Percentiles rank a stretch among this genome's conserved stretches.
Conservation (phyloP, 2,113 vertebrate genomes). For the Ardeotis arabs region DNA sequence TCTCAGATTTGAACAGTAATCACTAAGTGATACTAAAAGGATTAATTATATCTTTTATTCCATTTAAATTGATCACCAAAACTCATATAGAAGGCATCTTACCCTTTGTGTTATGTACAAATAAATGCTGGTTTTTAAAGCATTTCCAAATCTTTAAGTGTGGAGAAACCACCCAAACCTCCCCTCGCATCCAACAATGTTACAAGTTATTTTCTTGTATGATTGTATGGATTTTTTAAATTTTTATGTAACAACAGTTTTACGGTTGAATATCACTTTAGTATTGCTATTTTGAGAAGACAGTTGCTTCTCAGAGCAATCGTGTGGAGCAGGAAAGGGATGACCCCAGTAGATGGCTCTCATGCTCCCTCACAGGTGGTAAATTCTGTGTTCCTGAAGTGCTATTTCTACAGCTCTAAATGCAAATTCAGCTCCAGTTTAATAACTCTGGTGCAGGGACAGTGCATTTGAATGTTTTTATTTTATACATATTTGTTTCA, state of each 20-base stretch:
- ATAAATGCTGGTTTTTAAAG: background rate
- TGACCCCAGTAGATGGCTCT: slow-evolving; percentile 66
- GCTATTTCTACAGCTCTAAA: background rate
- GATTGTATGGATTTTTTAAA: background rate
- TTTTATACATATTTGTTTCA: background rate
- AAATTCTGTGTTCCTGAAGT: background rate
- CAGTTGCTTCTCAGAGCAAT: background rate
- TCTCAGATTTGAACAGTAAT: background rate
- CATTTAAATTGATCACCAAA: background rate
- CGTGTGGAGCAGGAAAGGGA: background rate
- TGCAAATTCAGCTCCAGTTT: background rate
- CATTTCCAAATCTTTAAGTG: background rate
- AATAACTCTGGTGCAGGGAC: background rate
- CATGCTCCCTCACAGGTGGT: slow-evolving; percentile 25
- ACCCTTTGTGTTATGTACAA: background rate
- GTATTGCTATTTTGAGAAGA: background rate
- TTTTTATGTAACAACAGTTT: background rate
- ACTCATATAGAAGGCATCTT: background rate
- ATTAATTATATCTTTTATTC: background rate
- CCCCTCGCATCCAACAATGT: rapidly evolving
- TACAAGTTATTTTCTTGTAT: background rate
- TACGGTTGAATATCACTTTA: background rate
- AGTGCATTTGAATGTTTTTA: background rate
- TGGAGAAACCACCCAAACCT: background rate
- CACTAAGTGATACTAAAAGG: background rate